Evolutionary conservation across 2,113 vertebrate species (phyloP), one percentile per base, ranked within the genome.

Genomic region (Turdus rufiventris): DNA sequence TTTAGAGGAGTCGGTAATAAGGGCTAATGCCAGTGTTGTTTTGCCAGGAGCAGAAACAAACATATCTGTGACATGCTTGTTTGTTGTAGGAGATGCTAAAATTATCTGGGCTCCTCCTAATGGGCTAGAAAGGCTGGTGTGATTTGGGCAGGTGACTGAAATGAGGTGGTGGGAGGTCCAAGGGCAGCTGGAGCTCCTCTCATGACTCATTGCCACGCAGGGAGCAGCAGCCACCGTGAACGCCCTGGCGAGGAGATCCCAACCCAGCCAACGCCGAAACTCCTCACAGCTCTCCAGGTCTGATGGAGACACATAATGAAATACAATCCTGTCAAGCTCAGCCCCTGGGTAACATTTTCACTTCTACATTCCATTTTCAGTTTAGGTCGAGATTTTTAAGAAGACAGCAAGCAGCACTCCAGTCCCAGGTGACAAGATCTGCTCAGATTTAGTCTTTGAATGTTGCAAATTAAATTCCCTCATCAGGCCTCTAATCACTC

Each of bases 381-480:
- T 98, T 98, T 97, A 98, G 98, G 98, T 98, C 96, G 97, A 98
- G 98, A 97, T 98, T 98, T 98, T 98, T 97, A 98, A 98, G 98
- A 98, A 98, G 98, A 98, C 98, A 98, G 98, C 98, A 98, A 98
- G 98, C 98, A 98, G 98, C 97, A 97, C 97, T 97, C 56, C 40
- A 78, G 97, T 98, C 98, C 99, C 98, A 99, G 96, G 98, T 98
- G 99, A 99, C 98, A 97, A 98, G 98, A 98, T 99, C 98, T 97
- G 98, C 98, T 99, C 98, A 98, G 98, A 99, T 99, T 99, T 98
- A 98, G 98, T 99, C 98, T 99, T 98, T 99, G 98, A 99, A 99
- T 98, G 99, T 98, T 99, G 98, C 98, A 99, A 99, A 99, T 99
- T 98, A 99, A 99, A 99, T 99, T 99, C 99, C 99, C 99, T 99